phyloP scores from a whole-genome alignment of 1,140 invertebrate species.

The Xylocopa sonorina region DNA sequence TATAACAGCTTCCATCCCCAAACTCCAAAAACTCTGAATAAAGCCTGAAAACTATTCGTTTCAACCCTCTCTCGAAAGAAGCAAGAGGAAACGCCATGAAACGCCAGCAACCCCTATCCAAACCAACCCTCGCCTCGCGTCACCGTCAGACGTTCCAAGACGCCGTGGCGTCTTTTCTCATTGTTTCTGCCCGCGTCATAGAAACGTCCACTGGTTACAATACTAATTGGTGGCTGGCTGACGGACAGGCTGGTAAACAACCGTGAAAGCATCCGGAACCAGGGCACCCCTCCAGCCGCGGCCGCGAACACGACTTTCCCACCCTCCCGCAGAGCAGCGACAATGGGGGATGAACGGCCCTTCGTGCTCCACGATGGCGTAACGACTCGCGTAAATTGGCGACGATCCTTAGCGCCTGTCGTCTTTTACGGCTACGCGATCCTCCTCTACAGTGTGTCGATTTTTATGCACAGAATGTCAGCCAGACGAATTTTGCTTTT shows the following conservation, averaged over 20 bases:
- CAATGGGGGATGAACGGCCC: slow-evolving; percentile 67
- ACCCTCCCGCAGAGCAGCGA: slow-evolving; percentile 51
- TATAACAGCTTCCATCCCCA: no score
- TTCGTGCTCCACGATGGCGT: slow-evolving; percentile 65
- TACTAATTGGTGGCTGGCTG: slow-evolving; percentile 67
- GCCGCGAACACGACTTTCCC: slow-evolving; percentile 19
- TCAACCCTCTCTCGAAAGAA: no score
- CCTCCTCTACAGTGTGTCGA: no score
- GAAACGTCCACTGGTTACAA: slow-evolving; percentile 47
- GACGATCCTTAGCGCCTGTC: background rate
- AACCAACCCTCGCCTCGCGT: background rate
- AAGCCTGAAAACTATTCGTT: no score
- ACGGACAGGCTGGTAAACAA: slow-evolving; percentile 53
- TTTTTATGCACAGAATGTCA: no score
- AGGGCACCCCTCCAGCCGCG: slow-evolving; percentile 31
- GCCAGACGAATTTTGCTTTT: no score
- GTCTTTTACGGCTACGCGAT: background rate
- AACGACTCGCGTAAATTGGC: slow-evolving; percentile 72
- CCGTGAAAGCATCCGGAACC: slow-evolving; percentile 38
- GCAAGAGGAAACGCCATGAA: background rate
- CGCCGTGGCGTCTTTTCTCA: background rate
- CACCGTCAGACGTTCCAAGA: slow-evolving; percentile 11
- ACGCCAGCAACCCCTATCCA: background rate
- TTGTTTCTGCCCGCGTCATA: slow-evolving; percentile 23
- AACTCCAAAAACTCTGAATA: no score